A percentile compares a stretch with the other conserved stretches of the same genome.
These are phyloP conservation scores for Clarias pachynema DNA, from an alignment of 2,797 vertebrate species.

Conservation along the genomic window DNA sequence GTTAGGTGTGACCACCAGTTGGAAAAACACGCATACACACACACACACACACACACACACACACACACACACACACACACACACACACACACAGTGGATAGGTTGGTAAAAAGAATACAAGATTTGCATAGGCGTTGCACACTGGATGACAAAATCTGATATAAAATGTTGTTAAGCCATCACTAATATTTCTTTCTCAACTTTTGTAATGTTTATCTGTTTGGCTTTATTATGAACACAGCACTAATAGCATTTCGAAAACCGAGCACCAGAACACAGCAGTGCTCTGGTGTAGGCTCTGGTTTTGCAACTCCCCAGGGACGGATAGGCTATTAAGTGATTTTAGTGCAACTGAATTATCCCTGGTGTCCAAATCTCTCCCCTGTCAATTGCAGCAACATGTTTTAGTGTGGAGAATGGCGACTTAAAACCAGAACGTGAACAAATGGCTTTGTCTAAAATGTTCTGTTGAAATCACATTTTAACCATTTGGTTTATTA, in stretches of 20 bases:
- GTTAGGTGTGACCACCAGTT: slow-evolving; percentile 32
- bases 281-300: slow-evolving; percentile 30
- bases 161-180: slow-evolving; percentile 27
- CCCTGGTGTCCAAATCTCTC: slow-evolving; percentile 26
- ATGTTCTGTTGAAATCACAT: slow-evolving; percentile 15
- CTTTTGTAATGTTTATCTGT: slow-evolving; percentile 31
- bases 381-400: slow-evolving; percentile 32
- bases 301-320: slow-evolving; percentile 53
- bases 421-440: slow-evolving; percentile 22
- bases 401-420: slow-evolving; percentile 21
- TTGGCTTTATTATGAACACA: slow-evolving; percentile 36
- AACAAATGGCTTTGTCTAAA: slow-evolving; percentile 24
- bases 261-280: slow-evolving; percentile 17
- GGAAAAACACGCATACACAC: slow-evolving; percentile 5
- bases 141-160: slow-evolving; percentile 15
- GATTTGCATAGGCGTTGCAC: neutral
- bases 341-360: slow-evolving; percentile 47
- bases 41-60: slow-evolving; percentile 4
- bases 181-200: slow-evolving; percentile 16
- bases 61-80: slow-evolving; percentile 16
- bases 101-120: neutral
- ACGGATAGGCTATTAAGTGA: slow-evolving; percentile 39
- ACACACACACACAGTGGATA: slow-evolving; percentile 7
- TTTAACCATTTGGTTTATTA: slow-evolving; percentile 26
- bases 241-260: slow-evolving; percentile 44